These are phyloP conservation scores for Goniozus legneri DNA, from an alignment of 1,140 invertebrate species.

Conservation along the genomic window DNA sequence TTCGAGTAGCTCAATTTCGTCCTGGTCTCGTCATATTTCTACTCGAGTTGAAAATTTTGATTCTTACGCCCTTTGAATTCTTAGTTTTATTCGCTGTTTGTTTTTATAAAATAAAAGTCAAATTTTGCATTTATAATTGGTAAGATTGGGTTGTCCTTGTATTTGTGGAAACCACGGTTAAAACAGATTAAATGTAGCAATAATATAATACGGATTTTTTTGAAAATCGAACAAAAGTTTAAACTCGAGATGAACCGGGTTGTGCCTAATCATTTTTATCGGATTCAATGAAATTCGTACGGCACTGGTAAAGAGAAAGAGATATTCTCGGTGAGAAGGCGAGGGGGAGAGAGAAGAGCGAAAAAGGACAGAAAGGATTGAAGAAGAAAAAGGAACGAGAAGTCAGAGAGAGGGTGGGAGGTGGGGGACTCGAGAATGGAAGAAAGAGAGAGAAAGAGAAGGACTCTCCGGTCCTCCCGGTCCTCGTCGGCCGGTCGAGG, in stretches of 20 bases:
- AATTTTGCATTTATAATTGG: too few relatives aligned
- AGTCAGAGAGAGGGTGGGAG: neutral
- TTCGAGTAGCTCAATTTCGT: too few relatives aligned
- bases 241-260: neutral
- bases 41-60: too few relatives aligned
- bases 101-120: too few relatives aligned
- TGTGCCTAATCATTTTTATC: neutral
- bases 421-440: neutral
- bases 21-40: too few relatives aligned
- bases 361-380: conserved; percentile 7
- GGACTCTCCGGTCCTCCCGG: too few relatives aligned
- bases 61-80: too few relatives aligned
- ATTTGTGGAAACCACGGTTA: too few relatives aligned
- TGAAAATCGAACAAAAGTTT: too few relatives aligned
- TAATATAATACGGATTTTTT: neutral
- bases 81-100: too few relatives aligned
- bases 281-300: neutral
- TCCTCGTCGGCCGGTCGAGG: too few relatives aligned
- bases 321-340: neutral
- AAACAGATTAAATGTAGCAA: neutral
- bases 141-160: too few relatives aligned
- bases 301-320: neutral
- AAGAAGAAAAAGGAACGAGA: neutral
- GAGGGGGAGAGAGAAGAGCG: conserved; percentile 10
- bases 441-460: neutral